Evolutionary conservation across 2,113 vertebrate genomes (phyloP).

Genomic region (Serilophus lunatus): DNA sequence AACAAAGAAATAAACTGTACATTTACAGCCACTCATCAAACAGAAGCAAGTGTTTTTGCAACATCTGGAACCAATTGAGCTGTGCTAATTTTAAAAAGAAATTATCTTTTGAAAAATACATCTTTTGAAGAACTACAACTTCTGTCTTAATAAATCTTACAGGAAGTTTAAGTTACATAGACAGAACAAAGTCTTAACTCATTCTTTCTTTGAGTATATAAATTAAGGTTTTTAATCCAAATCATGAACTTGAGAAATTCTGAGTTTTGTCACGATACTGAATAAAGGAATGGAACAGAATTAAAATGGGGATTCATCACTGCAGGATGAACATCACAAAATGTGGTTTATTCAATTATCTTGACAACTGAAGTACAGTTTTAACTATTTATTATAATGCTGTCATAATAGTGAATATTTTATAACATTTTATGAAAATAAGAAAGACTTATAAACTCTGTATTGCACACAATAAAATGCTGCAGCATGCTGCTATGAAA

Average conservation of each 20-base stretch:
- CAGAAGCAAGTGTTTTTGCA: not conserved
- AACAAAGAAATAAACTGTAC: not conserved
- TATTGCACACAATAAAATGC: not conserved
- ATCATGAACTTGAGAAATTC: not conserved
- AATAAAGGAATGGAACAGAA: not conserved
- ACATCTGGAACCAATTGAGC: not conserved
- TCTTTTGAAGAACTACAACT: not conserved
- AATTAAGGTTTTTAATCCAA: not conserved
- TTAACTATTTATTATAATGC: conserved; percentile 4
- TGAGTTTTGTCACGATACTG: not conserved
- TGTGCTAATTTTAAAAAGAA: not conserved
- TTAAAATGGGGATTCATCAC: not conserved
- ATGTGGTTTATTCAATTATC: not conserved
- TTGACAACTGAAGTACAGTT: not conserved
- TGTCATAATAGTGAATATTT: conserved; percentile 19
- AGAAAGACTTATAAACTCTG: not conserved
- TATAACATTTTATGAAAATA: conserved; percentile 8
- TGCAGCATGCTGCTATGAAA: not conserved
- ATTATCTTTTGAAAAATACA: not conserved
- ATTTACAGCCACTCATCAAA: not conserved
- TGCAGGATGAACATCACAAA: not conserved
- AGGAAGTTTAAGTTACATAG: not conserved
- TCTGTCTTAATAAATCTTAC: not conserved
- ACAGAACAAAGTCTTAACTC: not conserved
- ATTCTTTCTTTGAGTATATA: not conserved